phyloP scores from a whole-genome alignment of 2,113 vertebrate species.

The Antidorcas marsupialis region DNA sequence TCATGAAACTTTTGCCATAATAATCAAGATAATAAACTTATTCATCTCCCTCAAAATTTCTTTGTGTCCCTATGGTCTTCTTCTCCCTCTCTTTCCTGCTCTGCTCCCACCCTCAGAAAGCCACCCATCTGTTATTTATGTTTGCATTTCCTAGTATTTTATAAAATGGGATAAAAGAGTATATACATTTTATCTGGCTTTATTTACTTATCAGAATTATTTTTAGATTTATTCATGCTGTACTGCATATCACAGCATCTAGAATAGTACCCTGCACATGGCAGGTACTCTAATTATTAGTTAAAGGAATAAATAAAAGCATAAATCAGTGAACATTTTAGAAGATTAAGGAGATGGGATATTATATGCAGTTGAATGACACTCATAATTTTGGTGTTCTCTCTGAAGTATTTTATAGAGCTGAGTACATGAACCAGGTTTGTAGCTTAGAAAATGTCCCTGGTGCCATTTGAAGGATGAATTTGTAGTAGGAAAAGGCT shows the following conservation, averaged over 20 bases:
- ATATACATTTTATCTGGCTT: background rate
- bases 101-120: background rate
- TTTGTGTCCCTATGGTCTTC: background rate
- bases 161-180: background rate
- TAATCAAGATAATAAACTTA: background rate
- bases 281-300: background rate
- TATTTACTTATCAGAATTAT: background rate
- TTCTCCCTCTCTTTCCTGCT: background rate
- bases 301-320: background rate
- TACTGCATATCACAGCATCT: background rate
- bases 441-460: background rate
- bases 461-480: background rate
- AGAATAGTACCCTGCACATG: background rate
- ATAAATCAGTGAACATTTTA: background rate
- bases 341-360: background rate
- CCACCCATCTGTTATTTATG: background rate
- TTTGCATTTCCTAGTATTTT: background rate
- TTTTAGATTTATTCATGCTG: background rate
- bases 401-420: background rate
- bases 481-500: background rate
- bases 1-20: background rate
- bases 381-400: background rate
- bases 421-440: background rate
- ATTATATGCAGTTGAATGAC: background rate
- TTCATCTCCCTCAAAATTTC: background rate